Percentiles rank a stretch among this genome's conserved stretches.
phyloP scores from a whole-genome alignment of 2,888 invertebrate genomes.

The Ethmia dodecea region DNA sequence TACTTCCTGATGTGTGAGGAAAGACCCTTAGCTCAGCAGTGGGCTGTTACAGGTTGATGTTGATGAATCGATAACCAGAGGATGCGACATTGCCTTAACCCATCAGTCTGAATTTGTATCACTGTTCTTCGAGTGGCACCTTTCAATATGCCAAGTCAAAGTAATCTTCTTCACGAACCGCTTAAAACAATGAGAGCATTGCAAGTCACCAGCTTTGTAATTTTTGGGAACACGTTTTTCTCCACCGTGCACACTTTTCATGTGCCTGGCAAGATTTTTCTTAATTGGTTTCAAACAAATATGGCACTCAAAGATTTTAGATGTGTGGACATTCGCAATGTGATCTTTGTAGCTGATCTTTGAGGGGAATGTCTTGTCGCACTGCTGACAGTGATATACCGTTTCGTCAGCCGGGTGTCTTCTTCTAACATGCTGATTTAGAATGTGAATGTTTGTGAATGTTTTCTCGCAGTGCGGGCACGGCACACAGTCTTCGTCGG shows the following conservation, averaged over 20 bases:
- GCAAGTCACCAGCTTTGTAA: constrained; percentile 18
- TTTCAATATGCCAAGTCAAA: constrained; percentile 29
- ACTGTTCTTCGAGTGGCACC: constrained; percentile 19
- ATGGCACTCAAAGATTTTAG: constrained; percentile 14
- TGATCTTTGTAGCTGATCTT: constrained; percentile 25
- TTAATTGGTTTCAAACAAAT: constrained; percentile 22
- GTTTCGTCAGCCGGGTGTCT: constrained; percentile 31
- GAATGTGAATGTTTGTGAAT: constrained; percentile 31
- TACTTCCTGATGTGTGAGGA: too few relatives aligned
- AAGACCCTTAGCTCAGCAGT: too few relatives aligned
- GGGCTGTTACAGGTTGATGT: too few relatives aligned
- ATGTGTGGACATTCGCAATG: constrained; percentile 28
- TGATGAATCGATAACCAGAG: too few relatives aligned
- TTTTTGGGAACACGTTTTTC: constrained; percentile 12
- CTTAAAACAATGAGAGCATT: constrained; percentile 23
- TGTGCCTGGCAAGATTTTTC: constrained; percentile 16
- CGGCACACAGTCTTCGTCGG: constrained; percentile 19
- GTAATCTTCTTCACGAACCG: constrained; percentile 24
- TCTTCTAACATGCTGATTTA: constrained; percentile 36
- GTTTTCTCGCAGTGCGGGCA: constrained; percentile 30
- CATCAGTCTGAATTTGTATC: constrained; percentile 20
- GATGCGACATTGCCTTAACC: constrained; percentile 21
- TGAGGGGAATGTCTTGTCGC: constrained; percentile 27
- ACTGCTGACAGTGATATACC: constrained; percentile 32
- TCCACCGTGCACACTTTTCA: constrained; percentile 11